Base-by-base conservation (phyloP, 2,888 invertebrate species). In the Sphaerophoria rueppellii region DNA sequence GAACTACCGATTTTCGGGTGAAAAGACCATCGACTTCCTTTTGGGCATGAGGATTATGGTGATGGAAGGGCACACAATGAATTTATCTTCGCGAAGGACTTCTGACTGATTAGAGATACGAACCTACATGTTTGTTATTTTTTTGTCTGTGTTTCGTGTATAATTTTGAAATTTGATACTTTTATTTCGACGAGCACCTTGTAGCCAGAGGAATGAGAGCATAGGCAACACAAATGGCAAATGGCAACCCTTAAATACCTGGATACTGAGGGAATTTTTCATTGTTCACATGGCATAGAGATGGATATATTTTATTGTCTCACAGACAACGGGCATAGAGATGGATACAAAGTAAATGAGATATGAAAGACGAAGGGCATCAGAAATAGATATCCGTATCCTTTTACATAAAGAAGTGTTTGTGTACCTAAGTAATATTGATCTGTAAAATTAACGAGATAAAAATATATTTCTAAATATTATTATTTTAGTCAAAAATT, bases 81-180 rank as follows among this genome's bases (percentile, higher is more conserved):
- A 65, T 77, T 67, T 67, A 71, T 81, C 70, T 71, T 54, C 70
- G 75, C 75, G 65, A 76, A 75, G 81, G 81, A 81, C 75, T 76
- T 81, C 81, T 81, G 81, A 81, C 71, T 81, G 81, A 81, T 81
- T 81, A 76, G 81, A 81, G 81, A 71, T 63, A 34, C 60, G 24
- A 14, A 46, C 54, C 40, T 46, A 40, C 54, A 24, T 24, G 24
- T 43, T 43, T 43, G 9, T 43, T 67, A 46, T 60, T 37, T 46
- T 60, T 61, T 60, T 57, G 37, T 32, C 55, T 72, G 52, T 52
- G n/a, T 50, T 16, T 76, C 50, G 14, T n/a, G 16, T 24, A 24
- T 46, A 34, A 65, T 73, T 35, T 12, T 80, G 81, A 58, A 81
- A 81, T 16, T 75, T 37, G 81, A 81, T 81, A 81, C 75, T 76